phyloP scores from a whole-genome alignment of 1,140 invertebrate genomes.

The Drosophila virilis region DNA sequence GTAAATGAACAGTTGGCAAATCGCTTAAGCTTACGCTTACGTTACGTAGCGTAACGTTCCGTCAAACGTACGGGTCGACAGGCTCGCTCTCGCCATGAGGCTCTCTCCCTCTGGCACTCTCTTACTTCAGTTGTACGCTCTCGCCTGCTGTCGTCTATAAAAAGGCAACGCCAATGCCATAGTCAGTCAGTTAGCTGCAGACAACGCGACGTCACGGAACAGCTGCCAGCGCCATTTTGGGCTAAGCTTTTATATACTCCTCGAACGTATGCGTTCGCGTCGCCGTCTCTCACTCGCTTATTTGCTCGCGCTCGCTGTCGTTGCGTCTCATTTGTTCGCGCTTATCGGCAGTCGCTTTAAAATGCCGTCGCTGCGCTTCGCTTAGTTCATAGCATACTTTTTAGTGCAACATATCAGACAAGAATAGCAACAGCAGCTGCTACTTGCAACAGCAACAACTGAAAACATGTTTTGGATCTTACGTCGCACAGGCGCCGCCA shows the following conservation, averaged over 20 bases:
- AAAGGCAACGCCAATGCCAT: constrained; percentile 29
- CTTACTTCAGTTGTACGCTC: background rate
- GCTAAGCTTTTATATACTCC: constrained; percentile 16
- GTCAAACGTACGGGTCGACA: constrained; percentile 3
- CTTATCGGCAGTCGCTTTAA: constrained; percentile 57
- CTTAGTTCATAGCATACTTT: constrained; percentile 52
- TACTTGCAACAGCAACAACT: constrained; percentile 26
- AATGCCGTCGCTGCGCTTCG: constrained; percentile 60
- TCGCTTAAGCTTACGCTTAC: background rate
- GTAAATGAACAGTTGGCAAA: constrained; percentile 36
- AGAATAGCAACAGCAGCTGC: background rate
- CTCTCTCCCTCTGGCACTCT: constrained; percentile 1
- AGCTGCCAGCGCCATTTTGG: constrained; percentile 36
- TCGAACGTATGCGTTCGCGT: constrained; percentile 1
- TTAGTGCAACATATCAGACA: constrained; percentile 60
- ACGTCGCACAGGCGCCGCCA: constrained; percentile 80
- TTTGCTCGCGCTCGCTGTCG: background rate
- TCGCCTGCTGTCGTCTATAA: constrained; percentile 43
- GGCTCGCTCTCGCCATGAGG: background rate
- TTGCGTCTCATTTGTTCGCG: constrained; percentile 7
- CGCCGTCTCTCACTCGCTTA: background rate
- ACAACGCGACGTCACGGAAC: constrained; percentile 51
- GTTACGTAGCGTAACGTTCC: constrained; percentile 53
- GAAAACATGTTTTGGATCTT: constrained; percentile 83
- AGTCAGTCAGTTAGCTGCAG: constrained; percentile 63